phyloP scores from a whole-genome alignment of 2,888 invertebrate genomes.

The Drosophila cyrtoloma region DNA sequence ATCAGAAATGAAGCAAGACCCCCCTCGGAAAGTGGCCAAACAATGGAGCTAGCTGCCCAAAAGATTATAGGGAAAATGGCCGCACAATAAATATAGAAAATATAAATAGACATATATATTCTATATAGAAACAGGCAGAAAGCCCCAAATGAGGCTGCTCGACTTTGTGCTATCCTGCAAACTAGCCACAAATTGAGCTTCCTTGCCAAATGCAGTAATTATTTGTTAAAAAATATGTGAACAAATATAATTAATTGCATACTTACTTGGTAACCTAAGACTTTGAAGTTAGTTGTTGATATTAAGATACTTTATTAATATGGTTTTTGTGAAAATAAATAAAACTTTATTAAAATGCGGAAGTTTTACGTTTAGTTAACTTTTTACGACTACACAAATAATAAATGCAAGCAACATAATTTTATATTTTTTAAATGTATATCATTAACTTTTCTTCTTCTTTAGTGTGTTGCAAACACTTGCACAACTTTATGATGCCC shows the following conservation, averaged over 20 bases:
- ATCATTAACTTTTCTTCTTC: not conserved
- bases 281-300: not conserved
- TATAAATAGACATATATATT: conserved; percentile 22
- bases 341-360: not conserved
- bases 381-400: not conserved
- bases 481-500: not conserved
- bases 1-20: conserved; percentile 51
- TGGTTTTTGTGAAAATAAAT: not conserved
- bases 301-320: not conserved
- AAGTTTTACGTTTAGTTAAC: accelerated
- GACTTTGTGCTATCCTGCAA: not conserved
- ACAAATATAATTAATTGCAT: not conserved
- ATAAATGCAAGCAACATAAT: not conserved
- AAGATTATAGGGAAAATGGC: conserved; percentile 76
- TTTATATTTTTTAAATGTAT: not conserved
- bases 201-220: not conserved
- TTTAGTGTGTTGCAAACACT: not conserved
- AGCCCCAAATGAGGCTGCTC: not conserved
- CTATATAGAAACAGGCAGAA: not conserved
- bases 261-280: not conserved
- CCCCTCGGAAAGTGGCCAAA: conserved; percentile 45
- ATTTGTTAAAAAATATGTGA: not conserved
- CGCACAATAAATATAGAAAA: conserved; percentile 64
- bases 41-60: conserved; percentile 63
- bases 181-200: not conserved